Base-by-base conservation (phyloP, 2,888 invertebrate genomes). In the Leucoptera coffeella region DNA sequence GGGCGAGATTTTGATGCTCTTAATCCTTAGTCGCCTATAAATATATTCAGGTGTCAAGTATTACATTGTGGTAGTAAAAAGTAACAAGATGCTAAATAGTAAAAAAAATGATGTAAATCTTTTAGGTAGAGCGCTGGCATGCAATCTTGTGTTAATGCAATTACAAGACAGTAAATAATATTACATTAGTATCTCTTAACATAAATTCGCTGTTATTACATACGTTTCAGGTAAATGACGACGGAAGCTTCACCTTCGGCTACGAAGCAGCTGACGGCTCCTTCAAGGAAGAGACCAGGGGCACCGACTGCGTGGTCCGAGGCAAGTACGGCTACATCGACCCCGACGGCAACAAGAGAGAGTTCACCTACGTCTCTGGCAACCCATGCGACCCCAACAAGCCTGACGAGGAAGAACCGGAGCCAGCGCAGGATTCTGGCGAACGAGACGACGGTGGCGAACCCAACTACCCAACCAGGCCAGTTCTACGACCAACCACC, bases 311-410 rank as follows among this genome's bases (percentile, higher is more conserved):
- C 50, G 86, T 89, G 0, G 88, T 88, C 4, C 75, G 87, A 31
- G 89, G 89, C 27, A 88, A 88, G 52, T 89, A 89, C 53, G 89
- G 89, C 12, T 89, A 89, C 62, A 71, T 89, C 8, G 89, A 89
- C 56, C 88, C 88, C 1, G 86, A 87, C 35, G 89, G 89, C 38
- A 85, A 87, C 60, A 85, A 85, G 44, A 61, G 88, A 36, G 88
- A 89, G 53, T 88, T 89, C 58, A 85, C 85, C 4, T 89, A 89
- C 56, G 87, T 87, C 1, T 85, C 85, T 13, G 88, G 88, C 12
- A 87, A 88, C 50, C 86, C 87, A 1, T 88, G 88, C 47, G 87
- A 88, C 45, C 87, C 87, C 5, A 87, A 86, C 54, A 82, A 82
- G n/a, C 81, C 81, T 1, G 77, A 80, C 35, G 78, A 80, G 11